These are phyloP conservation scores for Cnemophilus loriae DNA, from an alignment of 2,113 vertebrate species.

Conservation along the genomic window DNA sequence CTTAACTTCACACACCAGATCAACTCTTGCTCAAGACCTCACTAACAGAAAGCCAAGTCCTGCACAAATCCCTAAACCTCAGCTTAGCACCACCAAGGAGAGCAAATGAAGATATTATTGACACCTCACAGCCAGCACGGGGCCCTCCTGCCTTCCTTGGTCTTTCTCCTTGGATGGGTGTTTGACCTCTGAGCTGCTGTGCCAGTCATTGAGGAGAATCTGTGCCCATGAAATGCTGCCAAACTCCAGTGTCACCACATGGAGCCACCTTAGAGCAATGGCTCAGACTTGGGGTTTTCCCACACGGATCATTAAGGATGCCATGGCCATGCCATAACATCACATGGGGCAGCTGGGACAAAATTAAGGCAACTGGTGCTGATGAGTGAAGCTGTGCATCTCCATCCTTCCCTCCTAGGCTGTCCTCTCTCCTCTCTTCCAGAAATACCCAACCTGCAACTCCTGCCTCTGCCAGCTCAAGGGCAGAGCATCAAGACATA, in stretches of 20 bases:
- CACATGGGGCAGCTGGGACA: background rate
- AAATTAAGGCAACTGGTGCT: background rate
- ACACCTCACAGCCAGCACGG: background rate
- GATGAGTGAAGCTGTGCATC: background rate
- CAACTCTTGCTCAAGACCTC: background rate
- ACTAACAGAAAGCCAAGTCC: background rate
- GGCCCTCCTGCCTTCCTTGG: background rate
- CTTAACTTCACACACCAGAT: background rate
- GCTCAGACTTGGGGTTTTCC: background rate
- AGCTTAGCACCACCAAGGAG: background rate
- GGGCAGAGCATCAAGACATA: background rate
- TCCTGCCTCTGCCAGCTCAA: background rate
- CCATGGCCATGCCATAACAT: background rate
- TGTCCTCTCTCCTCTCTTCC: background rate
- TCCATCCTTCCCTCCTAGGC: background rate
- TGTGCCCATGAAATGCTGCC: background rate
- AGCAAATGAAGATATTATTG: background rate
- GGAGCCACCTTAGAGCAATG: background rate
- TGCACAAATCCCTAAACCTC: background rate
- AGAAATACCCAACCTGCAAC: background rate
- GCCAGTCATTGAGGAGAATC: background rate
- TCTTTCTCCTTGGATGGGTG: background rate
- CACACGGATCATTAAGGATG: rapidly evolving
- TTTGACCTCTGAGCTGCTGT: background rate
- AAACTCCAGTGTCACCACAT: background rate